These are phyloP conservation scores for Druceiella hillmani DNA, from an alignment of 2,888 invertebrate genomes.

Conservation along the genomic window DNA sequence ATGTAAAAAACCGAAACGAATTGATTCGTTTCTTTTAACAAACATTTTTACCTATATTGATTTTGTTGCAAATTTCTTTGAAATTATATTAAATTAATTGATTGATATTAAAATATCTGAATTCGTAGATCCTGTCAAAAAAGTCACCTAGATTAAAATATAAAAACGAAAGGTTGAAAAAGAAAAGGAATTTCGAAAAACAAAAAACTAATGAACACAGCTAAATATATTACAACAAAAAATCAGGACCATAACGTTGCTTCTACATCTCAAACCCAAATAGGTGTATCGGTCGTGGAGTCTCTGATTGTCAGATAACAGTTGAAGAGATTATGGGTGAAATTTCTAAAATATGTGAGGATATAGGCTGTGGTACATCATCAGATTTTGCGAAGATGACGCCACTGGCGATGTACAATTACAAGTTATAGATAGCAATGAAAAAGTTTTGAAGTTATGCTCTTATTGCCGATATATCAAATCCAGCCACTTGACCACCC, in stretches of 20 bases:
- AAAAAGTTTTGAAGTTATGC: conserved; percentile 18
- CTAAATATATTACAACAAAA: conserved; percentile 21
- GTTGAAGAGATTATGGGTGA: conserved; percentile 18
- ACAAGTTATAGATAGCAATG: conserved; percentile 16
- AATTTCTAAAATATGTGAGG: conserved; percentile 16
- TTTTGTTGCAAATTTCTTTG: too few species aligned
- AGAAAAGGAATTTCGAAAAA: conserved; percentile 18
- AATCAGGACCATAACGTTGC: conserved; percentile 19
- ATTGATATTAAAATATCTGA: too few species aligned
- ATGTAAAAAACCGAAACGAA: too few species aligned
- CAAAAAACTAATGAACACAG: conserved; percentile 20
- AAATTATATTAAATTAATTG: too few species aligned
- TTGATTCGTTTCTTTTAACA: too few species aligned
- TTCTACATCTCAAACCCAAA: conserved; percentile 22
- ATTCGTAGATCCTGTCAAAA: too few species aligned
- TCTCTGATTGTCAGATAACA: conserved; percentile 15
- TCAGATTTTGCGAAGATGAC: conserved; percentile 15
- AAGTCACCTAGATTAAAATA: too few species aligned
- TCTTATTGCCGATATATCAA: conserved; percentile 19
- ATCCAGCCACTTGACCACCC: conserved; percentile 22
- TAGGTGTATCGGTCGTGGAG: conserved; percentile 17
- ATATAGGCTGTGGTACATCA: conserved; percentile 14
- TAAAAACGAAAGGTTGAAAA: too few species aligned
- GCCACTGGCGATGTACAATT: conserved; percentile 16
- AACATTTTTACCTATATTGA: too few species aligned